A percentile compares a stretch with the other conserved stretches of the same genome.
Conservation (phyloP, 2,113 vertebrate genomes). For the Gymnorhina tibicen region DNA sequence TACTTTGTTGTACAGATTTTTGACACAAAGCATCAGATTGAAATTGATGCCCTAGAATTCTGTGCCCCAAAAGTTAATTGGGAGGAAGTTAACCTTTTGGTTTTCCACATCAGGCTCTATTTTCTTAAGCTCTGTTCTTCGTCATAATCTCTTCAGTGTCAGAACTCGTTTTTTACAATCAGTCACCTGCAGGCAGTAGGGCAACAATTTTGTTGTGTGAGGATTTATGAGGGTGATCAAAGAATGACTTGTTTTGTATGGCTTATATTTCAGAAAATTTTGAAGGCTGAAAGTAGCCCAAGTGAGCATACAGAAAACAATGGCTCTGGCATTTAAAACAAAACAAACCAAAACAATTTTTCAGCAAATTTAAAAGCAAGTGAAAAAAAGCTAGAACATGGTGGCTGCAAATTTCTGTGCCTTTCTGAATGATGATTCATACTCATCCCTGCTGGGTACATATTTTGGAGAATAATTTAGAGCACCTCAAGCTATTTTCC, state of each 20-base stretch:
- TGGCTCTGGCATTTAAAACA: not conserved
- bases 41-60: not conserved
- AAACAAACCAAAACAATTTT: not conserved
- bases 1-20: not conserved
- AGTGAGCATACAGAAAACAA: not conserved
- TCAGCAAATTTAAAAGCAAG: not conserved
- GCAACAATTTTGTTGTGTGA: not conserved
- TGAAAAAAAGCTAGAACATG: not conserved
- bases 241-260: not conserved
- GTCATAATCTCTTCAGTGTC: not conserved
- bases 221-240: not conserved
- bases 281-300: not conserved
- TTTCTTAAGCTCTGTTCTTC: not conserved
- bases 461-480: slow-evolving; percentile 51
- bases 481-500: slow-evolving; percentile 1
- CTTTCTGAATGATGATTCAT: not conserved
- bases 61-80: not conserved
- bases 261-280: not conserved
- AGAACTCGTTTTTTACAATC: not conserved
- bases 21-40: not conserved
- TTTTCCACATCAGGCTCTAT: not conserved
- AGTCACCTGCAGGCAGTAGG: not conserved
- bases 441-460: not conserved
- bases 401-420: not conserved
- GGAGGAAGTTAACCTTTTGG: not conserved